These are phyloP conservation scores for Napeogenes inachia DNA, from an alignment of 2,888 invertebrate genomes.

Conservation along the genomic window DNA sequence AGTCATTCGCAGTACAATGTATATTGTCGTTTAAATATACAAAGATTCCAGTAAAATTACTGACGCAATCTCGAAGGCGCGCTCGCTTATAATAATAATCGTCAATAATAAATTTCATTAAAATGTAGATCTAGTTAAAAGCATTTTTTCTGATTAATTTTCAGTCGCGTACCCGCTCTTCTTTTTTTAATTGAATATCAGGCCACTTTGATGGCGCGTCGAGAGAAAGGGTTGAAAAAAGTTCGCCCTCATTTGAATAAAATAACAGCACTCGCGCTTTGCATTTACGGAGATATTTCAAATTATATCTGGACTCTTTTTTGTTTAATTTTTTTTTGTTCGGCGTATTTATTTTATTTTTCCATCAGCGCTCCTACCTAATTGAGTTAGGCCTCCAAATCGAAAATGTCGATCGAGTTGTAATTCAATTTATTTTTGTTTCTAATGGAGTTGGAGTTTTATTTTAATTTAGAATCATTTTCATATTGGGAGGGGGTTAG, in stretches of 20 bases:
- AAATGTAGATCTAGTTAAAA: constrained; percentile 79
- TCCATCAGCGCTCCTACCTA: constrained; percentile 75
- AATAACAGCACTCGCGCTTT: constrained; percentile 78
- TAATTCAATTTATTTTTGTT: constrained; percentile 78
- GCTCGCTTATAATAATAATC: constrained; percentile 70
- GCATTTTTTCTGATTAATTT: constrained; percentile 79
- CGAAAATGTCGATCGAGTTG: constrained; percentile 77
- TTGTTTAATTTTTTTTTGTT: constrained; percentile 72
- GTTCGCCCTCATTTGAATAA: constrained; percentile 77
- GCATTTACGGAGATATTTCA: constrained; percentile 78
- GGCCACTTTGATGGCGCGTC: constrained; percentile 76
- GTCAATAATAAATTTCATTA: constrained; percentile 78
- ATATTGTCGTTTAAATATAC: constrained; percentile 9
- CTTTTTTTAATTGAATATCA: constrained; percentile 78
- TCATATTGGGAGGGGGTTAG: constrained; percentile 14
- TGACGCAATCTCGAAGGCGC: constrained; percentile 61
- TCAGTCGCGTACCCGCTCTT: constrained; percentile 72
- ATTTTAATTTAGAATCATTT: constrained; percentile 67
- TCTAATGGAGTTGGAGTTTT: constrained; percentile 74
- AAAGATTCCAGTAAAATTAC: constrained; percentile 35
- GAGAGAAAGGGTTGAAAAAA: constrained; percentile 73
- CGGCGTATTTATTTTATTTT: constrained; percentile 77
- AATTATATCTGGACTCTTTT: constrained; percentile 76
- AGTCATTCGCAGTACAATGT: neutral
- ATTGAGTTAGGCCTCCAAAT: constrained; percentile 76